These are phyloP conservation scores for Leucophenga montana DNA, from an alignment of 2,888 invertebrate genomes.

Conservation along the genomic window DNA sequence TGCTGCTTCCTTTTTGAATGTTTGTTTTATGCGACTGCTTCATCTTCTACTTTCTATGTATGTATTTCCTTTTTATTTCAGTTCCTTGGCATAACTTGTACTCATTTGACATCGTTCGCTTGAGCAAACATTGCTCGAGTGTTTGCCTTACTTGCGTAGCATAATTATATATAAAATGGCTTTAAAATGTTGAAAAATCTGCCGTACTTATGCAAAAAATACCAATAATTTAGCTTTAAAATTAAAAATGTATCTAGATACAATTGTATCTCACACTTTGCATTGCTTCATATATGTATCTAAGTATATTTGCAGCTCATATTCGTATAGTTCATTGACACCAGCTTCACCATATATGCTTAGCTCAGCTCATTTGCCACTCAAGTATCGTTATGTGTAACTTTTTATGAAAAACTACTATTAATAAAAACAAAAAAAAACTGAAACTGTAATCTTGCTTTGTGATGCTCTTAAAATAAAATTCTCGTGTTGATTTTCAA, in stretches of 20 bases:
- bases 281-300: neutral
- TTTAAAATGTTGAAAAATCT: conserved; percentile 10
- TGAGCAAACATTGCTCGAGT: conserved; percentile 39
- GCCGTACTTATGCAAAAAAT: too few relatives aligned
- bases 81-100: conserved; percentile 1
- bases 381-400: too few relatives aligned
- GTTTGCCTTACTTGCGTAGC: conserved; percentile 33
- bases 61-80: conserved; percentile 2
- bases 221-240: conserved; percentile 17
- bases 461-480: too few relatives aligned
- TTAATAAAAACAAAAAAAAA: too few relatives aligned
- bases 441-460: too few relatives aligned
- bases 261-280: conserved; percentile 15
- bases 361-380: too few relatives aligned
- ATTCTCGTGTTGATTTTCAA: conserved; percentile 20
- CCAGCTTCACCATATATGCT: neutral
- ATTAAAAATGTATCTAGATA: conserved; percentile 3
- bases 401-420: too few relatives aligned
- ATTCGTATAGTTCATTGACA: conserved; percentile 14
- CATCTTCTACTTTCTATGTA: conserved; percentile 13
- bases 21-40: conserved; percentile 17
- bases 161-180: conserved; percentile 56
- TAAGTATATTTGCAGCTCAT: neutral
- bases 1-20: conserved; percentile 27
- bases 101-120: conserved; percentile 54